Evolutionary conservation across 2,797 vertebrate species (phyloP), one percentile per base, ranked within the genome.

Genomic region (Sebastes kiyomatsui): DNA sequence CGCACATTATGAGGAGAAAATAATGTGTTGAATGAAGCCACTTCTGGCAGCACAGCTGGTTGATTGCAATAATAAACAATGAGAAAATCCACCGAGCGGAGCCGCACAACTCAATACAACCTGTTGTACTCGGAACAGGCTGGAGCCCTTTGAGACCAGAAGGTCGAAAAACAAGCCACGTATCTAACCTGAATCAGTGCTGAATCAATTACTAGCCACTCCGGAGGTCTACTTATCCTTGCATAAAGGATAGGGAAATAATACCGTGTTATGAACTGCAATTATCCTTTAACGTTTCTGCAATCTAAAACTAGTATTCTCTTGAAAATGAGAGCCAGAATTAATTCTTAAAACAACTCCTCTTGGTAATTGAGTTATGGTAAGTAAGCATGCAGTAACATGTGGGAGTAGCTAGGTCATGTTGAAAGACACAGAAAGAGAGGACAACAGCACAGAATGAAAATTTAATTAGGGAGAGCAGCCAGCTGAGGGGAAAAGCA

Each of bases 391-490:
- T 27, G 27, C 62, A 2, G 66, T 67, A 14, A 62, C 20, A 71
- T 23, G 55, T 61, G 14, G 33, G 62, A 64, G 62, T 9, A 22
- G 69, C 72, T 56, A 42, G 76, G 83, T 82, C 68, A 60, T 3
- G 23, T n/a, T 76, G 76, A 84, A 78, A 75, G 66, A 78, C 67
- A 59, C 23, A 35, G 22, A 52, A 11, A 38, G 54, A 38, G 14
- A 52, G 42, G n/a, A 67, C 38, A 68, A 52, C 42, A 42, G 7
- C 35, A 52, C 75, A 71, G 52, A 78, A 32, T 75, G 59, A 80
- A 78, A 56, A 72, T 76, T 20, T 56, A 80, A 86, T 86, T 80
- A 84, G 18, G 16, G 23, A 18, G 11, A 28, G 61, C 32, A 75
- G 5, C 42, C 4, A 46, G 28, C 75, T 72, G 77, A 72, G 73